phyloP scores from a whole-genome alignment of 2,888 invertebrate genomes.

The Eristalis intricaria region DNA sequence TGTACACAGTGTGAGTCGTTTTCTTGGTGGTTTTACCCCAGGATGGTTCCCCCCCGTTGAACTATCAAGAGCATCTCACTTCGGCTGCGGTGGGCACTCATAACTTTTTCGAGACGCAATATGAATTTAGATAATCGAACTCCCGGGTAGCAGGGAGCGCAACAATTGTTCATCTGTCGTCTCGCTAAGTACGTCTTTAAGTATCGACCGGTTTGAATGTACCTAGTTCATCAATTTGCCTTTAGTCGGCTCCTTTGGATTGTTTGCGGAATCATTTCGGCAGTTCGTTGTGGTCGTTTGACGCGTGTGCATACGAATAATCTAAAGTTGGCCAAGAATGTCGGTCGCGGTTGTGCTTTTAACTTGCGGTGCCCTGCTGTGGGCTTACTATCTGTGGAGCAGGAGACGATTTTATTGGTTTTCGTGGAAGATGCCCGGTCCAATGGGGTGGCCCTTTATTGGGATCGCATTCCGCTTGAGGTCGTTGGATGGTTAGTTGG shows the following conservation, averaged over 20 bases:
- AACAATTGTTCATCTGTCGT: background rate
- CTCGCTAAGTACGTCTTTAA: background rate
- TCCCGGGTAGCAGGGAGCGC: background rate
- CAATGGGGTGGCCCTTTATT: slow-evolving; percentile 30
- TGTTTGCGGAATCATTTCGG: slow-evolving; percentile 4
- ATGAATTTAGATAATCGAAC: background rate
- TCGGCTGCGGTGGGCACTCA: background rate
- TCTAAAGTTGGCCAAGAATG: slow-evolving; percentile 6
- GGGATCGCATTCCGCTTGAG: slow-evolving; percentile 29
- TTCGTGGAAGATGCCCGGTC: slow-evolving; percentile 30
- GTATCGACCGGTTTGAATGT: background rate
- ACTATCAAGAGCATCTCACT: background rate
- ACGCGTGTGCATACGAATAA: background rate
- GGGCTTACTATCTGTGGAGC: slow-evolving; percentile 35
- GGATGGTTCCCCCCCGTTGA: background rate
- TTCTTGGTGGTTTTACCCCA: background rate
- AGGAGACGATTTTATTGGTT: slow-evolving; percentile 45
- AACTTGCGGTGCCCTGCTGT: slow-evolving; percentile 8
- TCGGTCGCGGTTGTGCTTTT: slow-evolving; percentile 28
- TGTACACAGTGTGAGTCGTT: background rate
- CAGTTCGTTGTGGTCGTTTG: slow-evolving; percentile 9
- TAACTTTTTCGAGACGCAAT: slow-evolving; percentile 1
- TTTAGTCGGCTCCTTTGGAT: background rate
- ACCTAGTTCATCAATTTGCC: background rate
- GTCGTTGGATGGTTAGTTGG: slow-evolving; percentile 41